These are phyloP conservation scores for Orthosia incerta DNA, from an alignment of 2,888 invertebrate species.

Conservation along the genomic window DNA sequence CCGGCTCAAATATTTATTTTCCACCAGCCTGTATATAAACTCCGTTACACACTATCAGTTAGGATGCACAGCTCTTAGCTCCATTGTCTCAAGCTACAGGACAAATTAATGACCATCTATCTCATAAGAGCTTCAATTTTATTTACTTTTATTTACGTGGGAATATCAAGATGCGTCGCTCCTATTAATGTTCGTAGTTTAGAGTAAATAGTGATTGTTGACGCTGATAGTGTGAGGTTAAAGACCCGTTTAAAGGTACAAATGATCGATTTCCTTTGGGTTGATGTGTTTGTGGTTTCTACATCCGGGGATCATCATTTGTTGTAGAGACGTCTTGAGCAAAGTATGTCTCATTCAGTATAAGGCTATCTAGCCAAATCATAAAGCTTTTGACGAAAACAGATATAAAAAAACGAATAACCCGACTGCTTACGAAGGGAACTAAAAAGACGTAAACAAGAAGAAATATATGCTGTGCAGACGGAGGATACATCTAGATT, in stretches of 20 bases:
- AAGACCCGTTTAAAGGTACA: constrained; percentile 9
- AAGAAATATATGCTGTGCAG: too few species aligned
- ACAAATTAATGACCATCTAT: constrained; percentile 84
- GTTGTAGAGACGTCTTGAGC: background rate
- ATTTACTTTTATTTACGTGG: constrained; percentile 64
- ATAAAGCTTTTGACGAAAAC: too few species aligned
- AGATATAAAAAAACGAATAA: too few species aligned
- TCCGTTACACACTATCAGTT: constrained; percentile 76
- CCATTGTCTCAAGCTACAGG: constrained; percentile 84
- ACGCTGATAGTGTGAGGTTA: constrained; percentile 17
- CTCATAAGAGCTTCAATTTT: constrained; percentile 73
- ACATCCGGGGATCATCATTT: background rate
- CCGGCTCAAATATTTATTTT: background rate
- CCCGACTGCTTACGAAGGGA: too few species aligned
- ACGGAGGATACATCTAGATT: too few species aligned
- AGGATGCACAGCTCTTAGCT: constrained; percentile 80
- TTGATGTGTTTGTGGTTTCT: background rate
- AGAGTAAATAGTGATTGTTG: constrained; percentile 50
- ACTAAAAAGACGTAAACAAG: too few species aligned
- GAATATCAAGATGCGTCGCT: constrained; percentile 59
- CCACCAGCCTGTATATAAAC: constrained; percentile 71
- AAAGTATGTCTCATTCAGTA: background rate
- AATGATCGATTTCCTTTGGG: constrained; percentile 19
- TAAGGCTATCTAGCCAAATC: too few species aligned
- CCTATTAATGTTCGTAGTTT: constrained; percentile 53